These are phyloP conservation scores for Pseudoatta argentina DNA, from an alignment of 1,140 invertebrate species.

Conservation along the genomic window DNA sequence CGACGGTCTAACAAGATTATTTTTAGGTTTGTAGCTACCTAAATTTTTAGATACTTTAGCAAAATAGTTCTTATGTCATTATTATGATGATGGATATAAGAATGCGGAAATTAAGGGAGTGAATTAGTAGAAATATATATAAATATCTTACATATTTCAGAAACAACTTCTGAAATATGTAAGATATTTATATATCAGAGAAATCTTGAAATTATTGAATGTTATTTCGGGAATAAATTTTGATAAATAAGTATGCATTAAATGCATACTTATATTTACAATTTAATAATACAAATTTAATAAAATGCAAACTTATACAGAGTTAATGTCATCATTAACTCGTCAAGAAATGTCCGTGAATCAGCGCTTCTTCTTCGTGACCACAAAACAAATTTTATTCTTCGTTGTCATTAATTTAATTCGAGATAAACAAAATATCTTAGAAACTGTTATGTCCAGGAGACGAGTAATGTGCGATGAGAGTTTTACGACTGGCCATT, in stretches of 20 bases:
- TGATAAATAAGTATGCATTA: too few relatives aligned
- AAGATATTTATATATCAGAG: neutral
- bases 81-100: neutral
- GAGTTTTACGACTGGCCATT: conserved; percentile 69
- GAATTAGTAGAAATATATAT: neutral
- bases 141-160: too few relatives aligned
- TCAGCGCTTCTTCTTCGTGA: neutral
- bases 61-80: neutral
- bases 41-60: too few relatives aligned
- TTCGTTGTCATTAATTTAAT: conserved; percentile 60
- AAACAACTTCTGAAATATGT: neutral
- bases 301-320: conserved; percentile 10
- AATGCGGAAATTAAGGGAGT: neutral
- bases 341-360: neutral
- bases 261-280: too few relatives aligned
- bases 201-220: neutral
- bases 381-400: neutral
- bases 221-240: neutral
- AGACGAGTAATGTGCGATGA: conserved; percentile 27
- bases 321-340: conserved; percentile 25
- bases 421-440: conserved; percentile 66
- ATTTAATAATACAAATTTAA: neutral
- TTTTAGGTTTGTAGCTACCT: too few relatives aligned
- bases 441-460: neutral
- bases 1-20: too few relatives aligned